phyloP scores from a whole-genome alignment of 1,140 invertebrate species.

The Chionoecetes opilio region DNA sequence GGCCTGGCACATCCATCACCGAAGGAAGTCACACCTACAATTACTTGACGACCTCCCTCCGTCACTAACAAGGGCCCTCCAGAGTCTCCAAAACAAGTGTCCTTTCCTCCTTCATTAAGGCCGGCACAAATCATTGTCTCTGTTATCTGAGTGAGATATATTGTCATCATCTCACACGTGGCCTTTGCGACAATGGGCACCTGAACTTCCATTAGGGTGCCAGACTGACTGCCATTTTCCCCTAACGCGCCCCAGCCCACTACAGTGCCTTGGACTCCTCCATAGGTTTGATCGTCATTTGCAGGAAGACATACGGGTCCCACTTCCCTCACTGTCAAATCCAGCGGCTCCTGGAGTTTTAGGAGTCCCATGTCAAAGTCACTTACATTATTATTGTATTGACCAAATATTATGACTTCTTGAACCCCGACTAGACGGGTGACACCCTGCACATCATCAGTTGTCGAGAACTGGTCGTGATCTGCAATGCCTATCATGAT shows the following conservation, averaged over 20 bases:
- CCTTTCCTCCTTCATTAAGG: slow-evolving; percentile 82
- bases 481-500: slow-evolving; percentile 41
- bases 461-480: neutral
- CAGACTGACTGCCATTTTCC: slow-evolving; percentile 61
- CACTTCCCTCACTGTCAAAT: slow-evolving; percentile 15
- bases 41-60: slow-evolving; percentile 2
- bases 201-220: slow-evolving; percentile 84
- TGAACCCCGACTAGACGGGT: neutral
- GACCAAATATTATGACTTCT: neutral
- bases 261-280: slow-evolving; percentile 50
- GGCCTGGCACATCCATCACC: slow-evolving; percentile 87
- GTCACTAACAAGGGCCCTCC: slow-evolving; percentile 81
- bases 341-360: slow-evolving; percentile 55
- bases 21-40: slow-evolving; percentile 82
- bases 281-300: slow-evolving; percentile 53
- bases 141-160: no score
- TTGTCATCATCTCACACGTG: slow-evolving; percentile 53
- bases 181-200: slow-evolving; percentile 81
- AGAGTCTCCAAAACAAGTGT: slow-evolving; percentile 83
- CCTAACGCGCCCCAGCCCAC: slow-evolving; percentile 81
- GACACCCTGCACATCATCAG: slow-evolving; percentile 8
- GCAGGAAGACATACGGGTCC: slow-evolving; percentile 77
- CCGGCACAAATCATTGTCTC: slow-evolving; percentile 83
- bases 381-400: neutral
- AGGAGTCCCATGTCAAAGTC: slow-evolving; percentile 83